A percentile compares a stretch with the other conserved stretches of the same genome.
Evolutionary conservation across 2,888 invertebrate species (phyloP).

Genomic region (Exocentrus adspersus): DNA sequence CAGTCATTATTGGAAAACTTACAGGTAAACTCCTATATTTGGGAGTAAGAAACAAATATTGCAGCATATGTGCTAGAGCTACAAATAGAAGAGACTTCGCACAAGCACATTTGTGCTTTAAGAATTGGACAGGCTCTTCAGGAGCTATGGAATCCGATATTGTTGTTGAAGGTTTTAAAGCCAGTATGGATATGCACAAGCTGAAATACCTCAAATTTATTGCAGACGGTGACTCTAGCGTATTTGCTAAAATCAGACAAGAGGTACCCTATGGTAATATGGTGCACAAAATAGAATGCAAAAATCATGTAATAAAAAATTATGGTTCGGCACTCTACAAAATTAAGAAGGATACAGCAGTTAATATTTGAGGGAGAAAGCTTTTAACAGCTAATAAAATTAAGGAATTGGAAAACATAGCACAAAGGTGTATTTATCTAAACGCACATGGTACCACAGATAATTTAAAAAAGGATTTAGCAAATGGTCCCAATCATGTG

Average conservation of each 20-base stretch:
- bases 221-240: slow-evolving; percentile 40
- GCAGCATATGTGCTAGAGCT: slow-evolving; percentile 34
- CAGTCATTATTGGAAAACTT: slow-evolving; percentile 35
- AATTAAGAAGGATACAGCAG: slow-evolving; percentile 33
- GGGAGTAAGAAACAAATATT: slow-evolving; percentile 41
- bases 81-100: slow-evolving; percentile 17
- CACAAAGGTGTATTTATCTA: neutral
- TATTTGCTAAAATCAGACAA: slow-evolving; percentile 31
- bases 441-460: neutral
- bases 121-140: slow-evolving; percentile 36
- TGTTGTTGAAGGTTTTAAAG: slow-evolving; percentile 35
- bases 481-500: slow-evolving; percentile 8
- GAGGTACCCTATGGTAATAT: slow-evolving; percentile 33
- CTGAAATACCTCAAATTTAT: slow-evolving; percentile 34
- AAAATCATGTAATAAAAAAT: slow-evolving; percentile 40
- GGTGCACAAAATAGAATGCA: slow-evolving; percentile 36
- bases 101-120: slow-evolving; percentile 35
- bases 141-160: slow-evolving; percentile 41
- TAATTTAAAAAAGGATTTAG: neutral
- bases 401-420: neutral
- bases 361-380: slow-evolving; percentile 12
- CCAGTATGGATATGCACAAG: slow-evolving; percentile 28
- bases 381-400: neutral
- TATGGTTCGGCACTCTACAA: slow-evolving; percentile 36
- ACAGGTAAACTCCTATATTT: slow-evolving; percentile 37